Evolutionary conservation across 2,113 vertebrate genomes (phyloP), one percentile per base, ranked within the genome.

Genomic region (Micronycteris hirsuta): DNA sequence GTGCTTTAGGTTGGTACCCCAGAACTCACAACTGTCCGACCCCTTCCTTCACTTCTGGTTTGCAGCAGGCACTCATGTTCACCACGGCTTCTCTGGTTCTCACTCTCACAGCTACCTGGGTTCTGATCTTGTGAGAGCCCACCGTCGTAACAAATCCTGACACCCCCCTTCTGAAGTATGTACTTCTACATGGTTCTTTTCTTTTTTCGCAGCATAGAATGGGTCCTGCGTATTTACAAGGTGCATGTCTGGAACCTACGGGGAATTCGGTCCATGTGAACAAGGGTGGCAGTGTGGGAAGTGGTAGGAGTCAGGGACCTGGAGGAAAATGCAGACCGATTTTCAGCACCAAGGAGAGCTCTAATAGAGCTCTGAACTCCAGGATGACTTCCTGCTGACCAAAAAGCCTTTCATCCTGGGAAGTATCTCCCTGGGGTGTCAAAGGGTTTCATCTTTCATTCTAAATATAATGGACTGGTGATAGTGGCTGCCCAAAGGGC

Each of bases 301-400:
- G 38, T 70, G 65, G 38, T 49, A 38, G 26, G 38, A 70, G 71
- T 22, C 49, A 49, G 20, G 43, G 52, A 71, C 43, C 70, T 7
- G 24, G 0, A 49, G 77, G 67, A 54, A 95, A 93, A 71, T 7
- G 15, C 20, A 45, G 63, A 20, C 4, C 24, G 10, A 10, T 89
- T 97, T 97, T 96, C 97, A 97, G 97, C 95, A 97, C 97, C 97
- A 96, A 83, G 97, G 97, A 97, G 95, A 97, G 97, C 91, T 97
- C 96, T 71, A 16, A 88, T 45, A 61, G 38, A 19, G n/a, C 4
- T 3, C 10, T 9, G 16, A 3, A 1, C 24, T 36, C 26, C 10
- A 7, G 8, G 56, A 45, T 41, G 73, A 54, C 58, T 58, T 86
- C 73, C 41, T 82, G 52, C 41, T 47, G 67, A 87, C 76, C 52